Percentiles rank a stretch among this genome's conserved stretches.
phyloP scores from a whole-genome alignment of 2,113 vertebrate genomes.

The Ptilonorhynchus violaceus region DNA sequence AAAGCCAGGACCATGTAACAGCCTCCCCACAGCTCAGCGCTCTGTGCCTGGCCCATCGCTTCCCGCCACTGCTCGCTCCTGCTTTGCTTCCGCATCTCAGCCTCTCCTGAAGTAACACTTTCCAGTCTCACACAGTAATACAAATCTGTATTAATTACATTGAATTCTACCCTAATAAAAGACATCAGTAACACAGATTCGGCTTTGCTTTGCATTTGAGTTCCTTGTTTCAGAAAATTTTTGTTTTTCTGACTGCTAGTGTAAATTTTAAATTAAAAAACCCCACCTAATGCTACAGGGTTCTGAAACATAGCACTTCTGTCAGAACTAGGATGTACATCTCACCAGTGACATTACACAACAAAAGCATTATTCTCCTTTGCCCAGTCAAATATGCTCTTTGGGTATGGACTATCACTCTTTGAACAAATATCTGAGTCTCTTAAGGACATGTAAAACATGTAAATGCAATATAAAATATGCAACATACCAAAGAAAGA shows the following conservation, averaged over 20 bases:
- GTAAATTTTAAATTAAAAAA: neutral
- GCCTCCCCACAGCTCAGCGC: neutral
- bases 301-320: neutral
- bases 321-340: neutral
- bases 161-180: neutral
- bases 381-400: neutral
- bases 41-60: neutral
- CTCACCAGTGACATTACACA: neutral
- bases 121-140: too few species aligned
- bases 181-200: neutral
- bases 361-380: neutral
- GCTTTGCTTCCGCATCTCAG: neutral
- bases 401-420: neutral
- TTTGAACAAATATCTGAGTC: neutral
- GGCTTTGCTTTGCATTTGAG: neutral
- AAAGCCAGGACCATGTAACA: fast-evolving
- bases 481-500: neutral
- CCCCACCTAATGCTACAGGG: neutral
- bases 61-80: neutral
- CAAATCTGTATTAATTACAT: fast-evolving
- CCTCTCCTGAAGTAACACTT: neutral
- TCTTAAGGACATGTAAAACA: neutral
- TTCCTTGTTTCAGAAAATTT: neutral
- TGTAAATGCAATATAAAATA: neutral
- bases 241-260: neutral